These are phyloP conservation scores for Nephrocerus scutellatus DNA, from an alignment of 2,888 invertebrate genomes.

Conservation along the genomic window DNA sequence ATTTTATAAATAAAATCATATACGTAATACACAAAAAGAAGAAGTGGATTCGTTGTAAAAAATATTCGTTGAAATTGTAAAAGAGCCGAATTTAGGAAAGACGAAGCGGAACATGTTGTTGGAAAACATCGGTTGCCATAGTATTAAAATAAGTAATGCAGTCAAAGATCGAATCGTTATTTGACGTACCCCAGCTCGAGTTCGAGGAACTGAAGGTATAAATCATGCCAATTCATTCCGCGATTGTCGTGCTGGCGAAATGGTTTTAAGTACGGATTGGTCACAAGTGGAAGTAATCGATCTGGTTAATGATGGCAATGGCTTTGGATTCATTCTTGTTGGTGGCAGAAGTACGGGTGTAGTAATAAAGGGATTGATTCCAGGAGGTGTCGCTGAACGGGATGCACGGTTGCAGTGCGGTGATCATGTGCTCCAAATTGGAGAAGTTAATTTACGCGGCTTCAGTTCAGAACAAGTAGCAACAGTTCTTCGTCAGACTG, in stretches of 20 bases:
- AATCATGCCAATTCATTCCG: no score
- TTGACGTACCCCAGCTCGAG: no score
- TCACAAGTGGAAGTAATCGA: conserved; percentile 99
- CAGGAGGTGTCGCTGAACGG: conserved; percentile 93
- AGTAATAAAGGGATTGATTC: conserved; percentile 94
- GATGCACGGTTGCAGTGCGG: conserved; percentile 94
- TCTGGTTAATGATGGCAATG: conserved; percentile 93
- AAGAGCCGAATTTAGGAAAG: no score
- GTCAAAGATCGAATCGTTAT: no score
- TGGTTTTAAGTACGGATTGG: conserved; percentile 97
- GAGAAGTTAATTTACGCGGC: conserved; percentile 89
- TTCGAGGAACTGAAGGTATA: no score
- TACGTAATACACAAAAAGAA: no score
- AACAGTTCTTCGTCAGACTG: conserved; percentile 64
- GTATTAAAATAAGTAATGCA: no score
- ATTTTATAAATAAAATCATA: no score
- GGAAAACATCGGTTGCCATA: no score
- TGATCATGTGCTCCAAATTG: conserved; percentile 95
- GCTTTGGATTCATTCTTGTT: conserved; percentile 96
- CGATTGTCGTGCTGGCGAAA: conserved; percentile 38
- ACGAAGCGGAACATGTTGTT: no score
- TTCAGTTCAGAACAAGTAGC: conserved; percentile 96
- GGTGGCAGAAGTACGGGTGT: conserved; percentile 97
- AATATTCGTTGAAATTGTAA: no score
- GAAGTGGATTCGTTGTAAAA: no score